A percentile compares a stretch with the other conserved stretches of the same genome.
Conservation (phyloP, 2,888 invertebrate species). For the Epirrita christyi region DNA sequence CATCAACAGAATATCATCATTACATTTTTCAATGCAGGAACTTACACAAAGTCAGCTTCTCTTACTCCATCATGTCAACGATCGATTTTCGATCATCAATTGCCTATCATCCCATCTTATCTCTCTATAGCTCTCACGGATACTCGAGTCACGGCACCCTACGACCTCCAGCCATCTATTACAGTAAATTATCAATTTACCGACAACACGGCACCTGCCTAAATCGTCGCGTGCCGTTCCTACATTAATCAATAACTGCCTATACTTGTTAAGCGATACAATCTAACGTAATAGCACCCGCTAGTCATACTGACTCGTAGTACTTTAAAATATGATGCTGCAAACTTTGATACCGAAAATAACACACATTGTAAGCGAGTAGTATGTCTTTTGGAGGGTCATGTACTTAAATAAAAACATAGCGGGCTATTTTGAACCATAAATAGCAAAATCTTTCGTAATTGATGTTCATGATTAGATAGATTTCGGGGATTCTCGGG, state of each 20-base stretch:
- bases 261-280: constrained; percentile 57
- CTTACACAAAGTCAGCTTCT: constrained; percentile 1
- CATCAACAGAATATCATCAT: no score
- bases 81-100: constrained; percentile 28
- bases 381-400: no score
- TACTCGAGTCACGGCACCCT: constrained; percentile 24
- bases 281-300: constrained; percentile 49
- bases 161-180: constrained; percentile 32
- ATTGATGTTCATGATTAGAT: no score
- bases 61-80: background rate
- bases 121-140: constrained; percentile 25
- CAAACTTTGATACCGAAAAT: constrained; percentile 5
- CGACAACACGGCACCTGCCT: constrained; percentile 58
- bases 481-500: no score
- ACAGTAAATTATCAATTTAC: constrained; percentile 61
- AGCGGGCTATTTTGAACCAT: no score
- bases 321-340: constrained; percentile 28
- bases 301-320: constrained; percentile 42
- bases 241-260: constrained; percentile 68
- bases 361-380: no score
- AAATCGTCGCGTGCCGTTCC: constrained; percentile 66
- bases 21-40: no score
- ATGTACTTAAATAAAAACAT: no score
- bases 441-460: no score
- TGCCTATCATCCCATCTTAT: constrained; percentile 27